phyloP scores from a whole-genome alignment of 2,797 vertebrate species.

The Chrysocyon brachyurus region DNA sequence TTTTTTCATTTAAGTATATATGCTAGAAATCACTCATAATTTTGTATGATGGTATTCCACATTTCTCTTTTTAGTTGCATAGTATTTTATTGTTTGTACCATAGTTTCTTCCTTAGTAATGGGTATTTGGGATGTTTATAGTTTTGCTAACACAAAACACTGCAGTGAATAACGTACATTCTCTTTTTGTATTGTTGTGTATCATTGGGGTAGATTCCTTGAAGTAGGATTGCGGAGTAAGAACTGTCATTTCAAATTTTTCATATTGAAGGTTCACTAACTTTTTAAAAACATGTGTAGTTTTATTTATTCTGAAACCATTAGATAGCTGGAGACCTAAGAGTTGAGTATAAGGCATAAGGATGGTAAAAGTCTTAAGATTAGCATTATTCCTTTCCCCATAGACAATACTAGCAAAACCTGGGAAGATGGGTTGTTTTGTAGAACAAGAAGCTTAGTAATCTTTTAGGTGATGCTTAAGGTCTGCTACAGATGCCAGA shows the following conservation, averaged over 20 bases:
- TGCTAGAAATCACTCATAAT: neutral
- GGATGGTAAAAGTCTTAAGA: neutral
- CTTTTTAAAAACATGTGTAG: neutral
- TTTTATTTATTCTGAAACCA: conserved; percentile 40
- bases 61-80: neutral
- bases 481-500: neutral
- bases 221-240: neutral
- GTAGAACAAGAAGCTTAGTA: neutral
- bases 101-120: neutral
- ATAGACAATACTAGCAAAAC: neutral
- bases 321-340: neutral
- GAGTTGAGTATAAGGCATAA: neutral
- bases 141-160: neutral
- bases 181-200: neutral
- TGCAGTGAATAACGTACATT: neutral
- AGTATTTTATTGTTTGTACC: neutral
- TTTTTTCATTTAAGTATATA: neutral
- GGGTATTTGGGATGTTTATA: neutral
- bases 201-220: conserved; percentile 16
- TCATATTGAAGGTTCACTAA: neutral
- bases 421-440: neutral
- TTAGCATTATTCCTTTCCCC: neutral
- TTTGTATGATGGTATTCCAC: neutral
- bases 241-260: neutral
- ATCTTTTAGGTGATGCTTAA: neutral